Conservation (phyloP, 2,113 vertebrate species). For the Limnothrissa miodon region DNA sequence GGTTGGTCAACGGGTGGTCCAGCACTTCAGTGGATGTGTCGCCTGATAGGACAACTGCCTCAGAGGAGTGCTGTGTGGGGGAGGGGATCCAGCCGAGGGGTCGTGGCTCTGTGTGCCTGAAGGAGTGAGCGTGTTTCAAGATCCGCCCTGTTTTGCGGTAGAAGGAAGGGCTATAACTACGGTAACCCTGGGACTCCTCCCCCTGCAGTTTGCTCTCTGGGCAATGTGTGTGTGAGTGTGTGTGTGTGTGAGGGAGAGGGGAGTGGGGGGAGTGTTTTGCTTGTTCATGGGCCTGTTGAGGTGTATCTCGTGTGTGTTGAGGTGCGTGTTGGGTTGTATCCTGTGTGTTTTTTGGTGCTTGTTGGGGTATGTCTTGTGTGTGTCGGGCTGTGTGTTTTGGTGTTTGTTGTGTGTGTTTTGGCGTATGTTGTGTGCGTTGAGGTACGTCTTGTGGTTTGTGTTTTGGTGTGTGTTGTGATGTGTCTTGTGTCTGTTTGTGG, state of each 20-base stretch:
- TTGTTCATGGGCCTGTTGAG: slow-evolving; percentile 4
- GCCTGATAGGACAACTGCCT: slow-evolving; percentile 39
- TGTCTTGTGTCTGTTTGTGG: too few relatives aligned
- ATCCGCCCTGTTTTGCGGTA: slow-evolving; percentile 90
- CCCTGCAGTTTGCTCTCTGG: slow-evolving; percentile 73
- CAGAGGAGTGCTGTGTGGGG: slow-evolving; percentile 64
- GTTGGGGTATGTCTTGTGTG: slow-evolving; percentile 29
- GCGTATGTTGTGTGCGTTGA: not conserved
- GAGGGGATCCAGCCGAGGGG: slow-evolving; percentile 71
- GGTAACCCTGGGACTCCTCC: slow-evolving; percentile 82
- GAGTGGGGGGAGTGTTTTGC: slow-evolving; percentile 40
- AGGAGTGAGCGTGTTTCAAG: slow-evolving; percentile 87
- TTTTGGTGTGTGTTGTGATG: slow-evolving; percentile 46
- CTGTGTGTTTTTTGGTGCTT: slow-evolving; percentile 12
- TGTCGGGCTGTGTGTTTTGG: slow-evolving; percentile 37
- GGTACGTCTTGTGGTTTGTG: slow-evolving; percentile 32
- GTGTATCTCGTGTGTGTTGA: slow-evolving; percentile 27
- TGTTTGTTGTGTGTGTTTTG: slow-evolving; percentile 43
- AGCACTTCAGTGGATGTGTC: slow-evolving; percentile 57
- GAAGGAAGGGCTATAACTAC: slow-evolving; percentile 95
- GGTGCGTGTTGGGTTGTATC: not conserved
- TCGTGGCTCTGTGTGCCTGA: slow-evolving; percentile 84
- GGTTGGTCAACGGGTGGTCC: slow-evolving; percentile 69
- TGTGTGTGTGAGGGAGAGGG: slow-evolving; percentile 44
- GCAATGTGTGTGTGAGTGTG: slow-evolving; percentile 54